Conservation (phyloP, 2,797 vertebrate genomes). For the Accipiter fasciatus region DNA sequence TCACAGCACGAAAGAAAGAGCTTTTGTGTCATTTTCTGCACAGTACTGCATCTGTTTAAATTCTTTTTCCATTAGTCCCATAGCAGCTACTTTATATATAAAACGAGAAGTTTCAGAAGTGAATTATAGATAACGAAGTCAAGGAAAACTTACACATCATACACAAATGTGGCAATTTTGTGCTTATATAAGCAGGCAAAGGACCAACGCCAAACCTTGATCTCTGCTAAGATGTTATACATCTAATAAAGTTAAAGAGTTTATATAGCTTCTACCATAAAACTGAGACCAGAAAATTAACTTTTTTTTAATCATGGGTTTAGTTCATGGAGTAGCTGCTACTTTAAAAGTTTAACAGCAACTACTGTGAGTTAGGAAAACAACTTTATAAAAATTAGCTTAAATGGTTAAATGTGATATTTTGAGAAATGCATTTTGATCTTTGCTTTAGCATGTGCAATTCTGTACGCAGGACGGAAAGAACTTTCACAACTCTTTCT, state of each 20-base stretch:
- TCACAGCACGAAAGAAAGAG: neutral
- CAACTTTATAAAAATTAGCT: neutral
- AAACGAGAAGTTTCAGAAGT: neutral
- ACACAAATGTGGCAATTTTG: neutral
- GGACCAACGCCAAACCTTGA: neutral
- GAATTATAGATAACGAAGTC: accelerated
- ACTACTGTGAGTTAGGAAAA: neutral
- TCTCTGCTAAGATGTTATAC: neutral
- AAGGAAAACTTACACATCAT: neutral
- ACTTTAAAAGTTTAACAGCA: neutral
- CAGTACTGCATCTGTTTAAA: neutral
- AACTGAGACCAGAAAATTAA: neutral
- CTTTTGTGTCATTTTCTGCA: neutral
- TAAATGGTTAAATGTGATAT: neutral
- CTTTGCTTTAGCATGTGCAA: accelerated
- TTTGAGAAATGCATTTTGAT: neutral
- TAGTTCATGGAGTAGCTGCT: neutral
- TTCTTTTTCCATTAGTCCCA: neutral
- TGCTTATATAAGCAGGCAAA: neutral
- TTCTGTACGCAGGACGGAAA: neutral
- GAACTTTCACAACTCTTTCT: neutral
- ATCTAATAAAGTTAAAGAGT: neutral
- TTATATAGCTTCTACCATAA: neutral
- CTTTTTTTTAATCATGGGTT: neutral
- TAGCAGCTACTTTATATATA: neutral